These are phyloP conservation scores for Liodrosophila aerea DNA, from an alignment of 2,888 invertebrate species.

Conservation along the genomic window DNA sequence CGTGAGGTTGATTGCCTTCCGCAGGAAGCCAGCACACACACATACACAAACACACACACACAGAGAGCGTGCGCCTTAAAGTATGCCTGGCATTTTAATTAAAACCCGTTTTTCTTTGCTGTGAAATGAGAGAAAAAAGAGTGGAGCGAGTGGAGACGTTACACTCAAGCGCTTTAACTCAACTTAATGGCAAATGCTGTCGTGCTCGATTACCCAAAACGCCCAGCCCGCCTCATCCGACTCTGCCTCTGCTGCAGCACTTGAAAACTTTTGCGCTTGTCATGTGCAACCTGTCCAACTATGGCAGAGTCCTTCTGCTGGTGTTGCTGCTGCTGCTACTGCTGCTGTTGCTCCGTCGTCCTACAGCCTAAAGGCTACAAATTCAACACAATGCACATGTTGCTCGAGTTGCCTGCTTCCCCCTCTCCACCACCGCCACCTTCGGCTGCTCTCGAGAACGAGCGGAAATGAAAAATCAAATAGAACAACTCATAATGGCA, in stretches of 20 bases:
- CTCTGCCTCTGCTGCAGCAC: slow-evolving; percentile 38
- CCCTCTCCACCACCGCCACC: neutral
- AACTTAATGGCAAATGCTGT: slow-evolving; percentile 72
- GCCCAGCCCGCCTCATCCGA: slow-evolving; percentile 7
- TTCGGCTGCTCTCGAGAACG: slow-evolving; percentile 9
- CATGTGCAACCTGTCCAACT: slow-evolving; percentile 73
- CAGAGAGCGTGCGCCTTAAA: slow-evolving; percentile 47
- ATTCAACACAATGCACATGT: slow-evolving; percentile 71
- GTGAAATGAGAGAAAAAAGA: slow-evolving; percentile 1
- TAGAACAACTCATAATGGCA: slow-evolving; percentile 66
- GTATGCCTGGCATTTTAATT: slow-evolving; percentile 70
- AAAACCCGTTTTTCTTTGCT: slow-evolving; percentile 47
- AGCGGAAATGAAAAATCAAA: slow-evolving; percentile 72
- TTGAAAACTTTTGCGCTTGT: slow-evolving; percentile 69
- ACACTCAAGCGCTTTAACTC: slow-evolving; percentile 55
- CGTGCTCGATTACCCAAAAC: slow-evolving; percentile 66
- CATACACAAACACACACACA: slow-evolving; percentile 3
- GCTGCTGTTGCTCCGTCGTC: slow-evolving; percentile 27
- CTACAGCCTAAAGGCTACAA: slow-evolving; percentile 67
- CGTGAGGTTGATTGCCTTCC: slow-evolving; percentile 46
- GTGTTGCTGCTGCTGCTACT: slow-evolving; percentile 24
- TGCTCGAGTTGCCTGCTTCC: slow-evolving; percentile 16
- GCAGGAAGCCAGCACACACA: neutral
- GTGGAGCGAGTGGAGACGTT: slow-evolving; percentile 10
- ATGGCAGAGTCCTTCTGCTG: slow-evolving; percentile 43